Evolutionary conservation across 2,113 vertebrate genomes (phyloP).

Genomic region (Crotalus tigris): DNA sequence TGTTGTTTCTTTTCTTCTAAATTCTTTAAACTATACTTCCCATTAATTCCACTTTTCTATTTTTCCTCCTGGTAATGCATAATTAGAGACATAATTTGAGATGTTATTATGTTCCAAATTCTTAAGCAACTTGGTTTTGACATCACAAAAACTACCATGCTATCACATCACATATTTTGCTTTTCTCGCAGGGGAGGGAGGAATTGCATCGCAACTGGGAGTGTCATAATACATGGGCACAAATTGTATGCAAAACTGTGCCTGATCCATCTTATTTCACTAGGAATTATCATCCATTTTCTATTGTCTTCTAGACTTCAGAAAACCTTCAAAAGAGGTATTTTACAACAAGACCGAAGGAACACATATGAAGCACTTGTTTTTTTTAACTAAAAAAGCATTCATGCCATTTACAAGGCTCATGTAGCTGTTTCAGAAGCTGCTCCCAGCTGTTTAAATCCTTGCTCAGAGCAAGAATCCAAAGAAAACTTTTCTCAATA

Average conservation of each 20-base stretch:
- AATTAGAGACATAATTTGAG: neutral
- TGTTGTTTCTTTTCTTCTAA: constrained; percentile 50
- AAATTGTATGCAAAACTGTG: neutral
- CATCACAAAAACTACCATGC: neutral
- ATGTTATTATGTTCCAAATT: neutral
- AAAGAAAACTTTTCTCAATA: neutral
- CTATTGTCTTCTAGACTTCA: neutral
- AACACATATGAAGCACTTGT: neutral
- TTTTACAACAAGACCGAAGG: neutral
- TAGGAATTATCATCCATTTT: neutral
- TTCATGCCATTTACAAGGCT: neutral
- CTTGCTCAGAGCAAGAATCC: neutral
- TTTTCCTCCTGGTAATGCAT: neutral
- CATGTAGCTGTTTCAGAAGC: neutral
- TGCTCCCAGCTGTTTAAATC: neutral
- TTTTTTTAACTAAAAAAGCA: neutral
- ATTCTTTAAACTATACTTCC: constrained; percentile 46
- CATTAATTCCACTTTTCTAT: neutral
- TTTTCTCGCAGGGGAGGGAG: neutral
- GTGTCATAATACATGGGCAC: neutral
- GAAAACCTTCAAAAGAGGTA: neutral
- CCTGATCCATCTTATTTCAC: neutral
- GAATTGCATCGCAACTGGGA: neutral
- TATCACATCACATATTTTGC: neutral
- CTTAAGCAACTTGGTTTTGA: neutral